phyloP scores from a whole-genome alignment of 2,888 invertebrate species.

The Eurytoma adleriae region DNA sequence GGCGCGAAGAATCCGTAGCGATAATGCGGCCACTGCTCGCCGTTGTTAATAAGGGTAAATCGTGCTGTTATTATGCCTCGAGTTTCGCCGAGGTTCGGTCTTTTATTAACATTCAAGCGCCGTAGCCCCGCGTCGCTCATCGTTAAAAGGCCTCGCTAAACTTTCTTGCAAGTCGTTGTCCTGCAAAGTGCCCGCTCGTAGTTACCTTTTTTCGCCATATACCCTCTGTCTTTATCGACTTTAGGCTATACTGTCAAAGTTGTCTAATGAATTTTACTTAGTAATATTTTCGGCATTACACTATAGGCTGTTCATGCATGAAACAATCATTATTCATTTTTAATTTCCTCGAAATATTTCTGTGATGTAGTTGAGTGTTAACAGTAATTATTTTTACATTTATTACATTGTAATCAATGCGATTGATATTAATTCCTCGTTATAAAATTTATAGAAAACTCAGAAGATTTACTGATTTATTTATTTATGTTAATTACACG shows the following conservation, averaged over 20 bases:
- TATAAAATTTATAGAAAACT: too few species aligned
- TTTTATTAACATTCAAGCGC: slow-evolving; percentile 42
- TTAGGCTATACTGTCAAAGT: background rate
- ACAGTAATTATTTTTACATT: too few species aligned
- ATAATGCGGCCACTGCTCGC: slow-evolving; percentile 2
- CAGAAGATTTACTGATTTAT: too few species aligned
- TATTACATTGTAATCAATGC: too few species aligned
- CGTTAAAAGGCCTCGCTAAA: slow-evolving; percentile 18
- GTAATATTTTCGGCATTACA: too few species aligned
- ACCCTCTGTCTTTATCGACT: slow-evolving; percentile 14
- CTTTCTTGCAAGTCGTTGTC: slow-evolving; percentile 30
- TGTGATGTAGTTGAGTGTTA: too few species aligned
- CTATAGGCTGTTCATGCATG: too few species aligned
- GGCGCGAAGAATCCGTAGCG: background rate
- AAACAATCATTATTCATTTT: too few species aligned
- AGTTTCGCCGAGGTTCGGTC: slow-evolving; percentile 12
- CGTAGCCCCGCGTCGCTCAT: background rate
- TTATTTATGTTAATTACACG: too few species aligned
- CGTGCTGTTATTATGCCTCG: slow-evolving; percentile 6
- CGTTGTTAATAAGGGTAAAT: slow-evolving; percentile 5
- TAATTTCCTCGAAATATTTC: too few species aligned
- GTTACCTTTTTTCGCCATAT: slow-evolving; percentile 9
- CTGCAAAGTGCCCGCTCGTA: background rate
- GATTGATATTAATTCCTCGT: too few species aligned
- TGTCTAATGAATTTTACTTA: background rate